Percentiles rank a stretch among this genome's conserved stretches.
These are phyloP conservation scores for Apostichopus japonicus DNA, from an alignment of 35 echinoderm and acorn worm species.

Conservation along the genomic window DNA sequence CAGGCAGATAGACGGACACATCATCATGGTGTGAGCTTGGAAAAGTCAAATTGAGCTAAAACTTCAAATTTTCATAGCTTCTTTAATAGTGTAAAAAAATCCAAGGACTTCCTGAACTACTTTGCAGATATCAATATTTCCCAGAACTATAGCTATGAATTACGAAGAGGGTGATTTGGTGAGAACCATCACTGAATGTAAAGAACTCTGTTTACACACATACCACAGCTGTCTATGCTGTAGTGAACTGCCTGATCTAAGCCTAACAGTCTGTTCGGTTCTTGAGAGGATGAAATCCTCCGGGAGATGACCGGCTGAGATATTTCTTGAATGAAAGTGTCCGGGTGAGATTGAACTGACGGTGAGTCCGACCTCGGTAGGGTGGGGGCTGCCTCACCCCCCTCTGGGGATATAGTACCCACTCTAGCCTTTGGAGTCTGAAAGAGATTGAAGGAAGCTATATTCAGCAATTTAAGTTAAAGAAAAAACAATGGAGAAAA, in stretches of 20 bases:
- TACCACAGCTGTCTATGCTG: conserved; percentile 97
- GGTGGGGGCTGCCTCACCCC: conserved; percentile 26
- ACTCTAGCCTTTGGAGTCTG: conserved; percentile 62
- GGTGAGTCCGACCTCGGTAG: conserved; percentile 67
- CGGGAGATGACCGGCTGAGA: conserved; percentile 77
- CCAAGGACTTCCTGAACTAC: too few species aligned
- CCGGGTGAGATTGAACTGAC: conserved; percentile 68
- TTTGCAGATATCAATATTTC: too few species aligned
- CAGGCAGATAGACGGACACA: too few species aligned
- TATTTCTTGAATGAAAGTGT: conserved; percentile 71
- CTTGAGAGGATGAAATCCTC: conserved; percentile 82
- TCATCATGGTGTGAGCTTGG: background rate
- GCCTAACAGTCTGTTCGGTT: conserved; percentile 72
- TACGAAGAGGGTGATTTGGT: too few species aligned
- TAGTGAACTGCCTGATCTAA: conserved; percentile 92
- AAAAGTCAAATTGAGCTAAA: too few species aligned
- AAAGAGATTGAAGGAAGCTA: background rate
- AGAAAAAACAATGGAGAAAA: too few species aligned
- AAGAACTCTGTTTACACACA: background rate
- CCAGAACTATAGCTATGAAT: too few species aligned
- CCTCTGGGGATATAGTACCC: conserved; percentile 52
- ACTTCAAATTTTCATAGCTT: too few species aligned
- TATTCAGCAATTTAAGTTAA: too few species aligned
- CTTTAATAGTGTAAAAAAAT: too few species aligned
- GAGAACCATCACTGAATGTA: conserved; percentile 60